A percentile compares a stretch with the other conserved stretches of the same genome.
Evolutionary conservation across 1,140 invertebrate species (phyloP).

Genomic region (Drosophila nannoptera): DNA sequence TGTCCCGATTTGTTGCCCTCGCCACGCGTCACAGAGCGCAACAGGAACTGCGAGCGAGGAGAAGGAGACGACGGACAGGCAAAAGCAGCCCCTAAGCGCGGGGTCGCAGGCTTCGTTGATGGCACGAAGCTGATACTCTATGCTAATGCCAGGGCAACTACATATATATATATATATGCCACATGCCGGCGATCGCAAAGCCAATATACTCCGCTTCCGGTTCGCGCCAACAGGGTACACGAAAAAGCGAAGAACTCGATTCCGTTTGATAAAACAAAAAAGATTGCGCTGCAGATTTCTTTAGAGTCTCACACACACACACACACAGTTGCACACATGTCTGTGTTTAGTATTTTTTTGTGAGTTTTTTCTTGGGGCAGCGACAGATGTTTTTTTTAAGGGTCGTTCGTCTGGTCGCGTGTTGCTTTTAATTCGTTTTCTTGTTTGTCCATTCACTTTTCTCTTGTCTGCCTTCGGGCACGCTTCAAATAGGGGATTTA

Average conservation of each 20-base stretch:
- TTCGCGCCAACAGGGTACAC: too few species aligned
- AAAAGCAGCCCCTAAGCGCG: conserved; percentile 4
- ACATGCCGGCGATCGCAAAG: too few species aligned
- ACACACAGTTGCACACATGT: neutral
- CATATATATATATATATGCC: neutral
- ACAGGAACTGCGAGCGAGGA: conserved; percentile 9
- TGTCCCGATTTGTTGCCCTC: conserved; percentile 54
- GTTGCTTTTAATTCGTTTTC: conserved; percentile 41
- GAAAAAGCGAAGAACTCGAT: conserved; percentile 5
- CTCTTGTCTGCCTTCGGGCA: conserved; percentile 2
- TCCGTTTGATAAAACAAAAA: conserved; percentile 26
- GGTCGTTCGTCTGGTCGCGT: conserved; percentile 44
- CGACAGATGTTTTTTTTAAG: conserved; percentile 56
- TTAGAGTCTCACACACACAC: conserved; percentile 6
- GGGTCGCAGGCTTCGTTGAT: too few species aligned
- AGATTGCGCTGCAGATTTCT: conserved; percentile 56
- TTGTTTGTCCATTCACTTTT: conserved; percentile 17
- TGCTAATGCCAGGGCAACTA: too few species aligned
- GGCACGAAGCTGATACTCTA: neutral
- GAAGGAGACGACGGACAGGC: neutral
- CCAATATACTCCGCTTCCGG: too few species aligned
- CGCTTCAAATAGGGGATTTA: conserved; percentile 23
- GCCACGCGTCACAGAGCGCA: conserved; percentile 56
- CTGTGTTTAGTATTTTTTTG: neutral
- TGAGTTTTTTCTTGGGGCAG: conserved; percentile 26